Conservation (phyloP, 2,113 vertebrate species). For the Atractosteus spatula region DNA sequence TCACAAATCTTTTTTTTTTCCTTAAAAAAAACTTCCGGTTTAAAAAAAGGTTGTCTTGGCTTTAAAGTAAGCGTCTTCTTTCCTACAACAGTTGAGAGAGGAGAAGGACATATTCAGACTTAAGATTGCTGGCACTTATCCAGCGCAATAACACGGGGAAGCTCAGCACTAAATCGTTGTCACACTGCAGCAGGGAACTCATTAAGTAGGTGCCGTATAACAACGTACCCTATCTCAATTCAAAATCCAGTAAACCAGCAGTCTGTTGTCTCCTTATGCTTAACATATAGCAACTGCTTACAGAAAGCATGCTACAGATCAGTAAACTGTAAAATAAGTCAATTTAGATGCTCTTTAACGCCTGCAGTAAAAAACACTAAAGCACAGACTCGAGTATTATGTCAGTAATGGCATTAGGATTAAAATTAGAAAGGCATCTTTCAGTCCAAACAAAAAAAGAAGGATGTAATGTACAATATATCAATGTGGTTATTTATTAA, state of each 20-base stretch:
- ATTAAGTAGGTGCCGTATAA: slow-evolving; percentile 17
- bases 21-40: slow-evolving; percentile 46
- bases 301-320: background rate
- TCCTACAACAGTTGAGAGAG: slow-evolving; percentile 43
- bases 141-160: background rate
- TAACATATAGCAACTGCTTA: background rate
- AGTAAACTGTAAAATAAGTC: background rate
- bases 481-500: too few relatives aligned
- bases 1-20: slow-evolving; percentile 68
- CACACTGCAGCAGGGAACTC: slow-evolving; percentile 4
- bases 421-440: background rate
- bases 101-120: slow-evolving; percentile 16
- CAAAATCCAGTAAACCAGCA: background rate
- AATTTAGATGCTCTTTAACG: background rate
- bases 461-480: too few relatives aligned
- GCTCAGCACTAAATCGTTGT: background rate
- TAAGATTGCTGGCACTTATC: background rate
- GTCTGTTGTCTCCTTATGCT: slow-evolving; percentile 6
- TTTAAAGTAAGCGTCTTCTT: slow-evolving; percentile 58
- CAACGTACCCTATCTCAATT: slow-evolving; percentile 6
- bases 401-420: too few relatives aligned
- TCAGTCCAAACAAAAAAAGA: too few relatives aligned
- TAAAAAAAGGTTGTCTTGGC: slow-evolving; percentile 46
- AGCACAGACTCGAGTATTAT: background rate
- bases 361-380: background rate